Base-by-base conservation (phyloP, 1,140 invertebrate genomes). In the Dendrolimus punctatus region DNA sequence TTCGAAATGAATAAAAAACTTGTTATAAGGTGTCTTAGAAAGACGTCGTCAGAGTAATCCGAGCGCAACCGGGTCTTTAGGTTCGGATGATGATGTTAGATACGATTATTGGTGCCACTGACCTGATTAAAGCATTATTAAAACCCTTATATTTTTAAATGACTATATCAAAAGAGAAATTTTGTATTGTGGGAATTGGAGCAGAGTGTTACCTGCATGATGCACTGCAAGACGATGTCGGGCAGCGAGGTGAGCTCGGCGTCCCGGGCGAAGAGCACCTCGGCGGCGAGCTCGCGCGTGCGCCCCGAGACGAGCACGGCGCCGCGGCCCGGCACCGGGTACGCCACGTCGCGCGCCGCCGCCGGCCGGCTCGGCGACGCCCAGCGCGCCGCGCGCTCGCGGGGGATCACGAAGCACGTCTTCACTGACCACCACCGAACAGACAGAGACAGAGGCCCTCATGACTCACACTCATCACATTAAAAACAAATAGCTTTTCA, bases 221-320 rank as follows among this genome's bases (percentile, higher is more conserved):
- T 73, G 49, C 75, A 76, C 64, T 77, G 73, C 58, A 84, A 66
- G 40, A 82, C 55, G 6, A 74, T 62, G 54, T 84, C 80, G 0
- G 71, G 72, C 53, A 84, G 64, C 38, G 78, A 79, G 10, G 71
- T 62, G 10, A 72, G 56, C 58, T 84, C 80, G 52, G 68, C 63
- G 71, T 84, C 76, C 7, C 71, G 50, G n/a, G 58, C 61, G 65
- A 78, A 80, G 60, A 84, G 58, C 39, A 61, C 53, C 55, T 84
- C 77, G 40, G 76, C 77, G 49, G 68, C 54, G 7, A 66, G 62
- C 49, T 73, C 71, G 39, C 80, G 63, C 48, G 69, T 64, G 9
- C 53, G 41, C 4, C 76, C 68, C 49, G 70, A 52, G 51, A 81
- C 71, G 2, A 23, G 43, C 9, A 71, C 53, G 6, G 55, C 58